Evolutionary conservation across 1,140 invertebrate genomes (phyloP).

Genomic region (Cotesia vestalis): DNA sequence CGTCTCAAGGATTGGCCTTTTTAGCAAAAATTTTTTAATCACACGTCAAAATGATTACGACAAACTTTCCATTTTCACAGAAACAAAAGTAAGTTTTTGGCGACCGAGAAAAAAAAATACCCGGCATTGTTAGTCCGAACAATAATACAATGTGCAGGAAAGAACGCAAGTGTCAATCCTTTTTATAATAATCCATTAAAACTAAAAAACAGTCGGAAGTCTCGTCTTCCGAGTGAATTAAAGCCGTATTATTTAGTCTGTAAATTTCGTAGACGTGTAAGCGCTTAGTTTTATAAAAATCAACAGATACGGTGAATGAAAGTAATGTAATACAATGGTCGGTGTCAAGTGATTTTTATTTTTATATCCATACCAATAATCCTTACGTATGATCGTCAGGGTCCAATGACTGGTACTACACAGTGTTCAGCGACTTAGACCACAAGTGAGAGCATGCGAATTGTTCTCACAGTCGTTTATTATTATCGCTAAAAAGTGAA

Average conservation of each 20-base stretch:
- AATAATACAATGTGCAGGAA: slow-evolving; percentile 23
- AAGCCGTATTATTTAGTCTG: too few relatives aligned
- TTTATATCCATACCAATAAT: slow-evolving; percentile 1
- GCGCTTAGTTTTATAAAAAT: neutral
- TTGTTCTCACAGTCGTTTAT: slow-evolving; percentile 49
- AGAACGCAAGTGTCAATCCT: slow-evolving; percentile 1
- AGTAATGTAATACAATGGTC: slow-evolving; percentile 6
- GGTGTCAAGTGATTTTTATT: neutral
- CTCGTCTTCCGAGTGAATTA: slow-evolving; percentile 1
- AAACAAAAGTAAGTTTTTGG: neutral
- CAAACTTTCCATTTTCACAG: neutral
- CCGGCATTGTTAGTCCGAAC: neutral
- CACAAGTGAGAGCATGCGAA: slow-evolving; percentile 52
- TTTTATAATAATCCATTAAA: slow-evolving; percentile 1
- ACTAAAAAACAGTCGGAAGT: slow-evolving; percentile 5
- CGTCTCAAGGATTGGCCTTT: neutral
- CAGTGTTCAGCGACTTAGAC: slow-evolving; percentile 26
- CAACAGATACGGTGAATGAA: neutral
- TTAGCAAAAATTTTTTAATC: neutral
- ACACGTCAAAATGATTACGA: neutral
- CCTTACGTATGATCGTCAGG: slow-evolving; percentile 30
- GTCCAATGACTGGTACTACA: slow-evolving; percentile 19
- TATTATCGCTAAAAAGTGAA: slow-evolving; percentile 42
- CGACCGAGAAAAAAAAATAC: neutral
- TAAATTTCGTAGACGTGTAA: too few relatives aligned